Evolutionary conservation across 2,113 vertebrate genomes (phyloP).

Genomic region (Calonectris borealis): DNA sequence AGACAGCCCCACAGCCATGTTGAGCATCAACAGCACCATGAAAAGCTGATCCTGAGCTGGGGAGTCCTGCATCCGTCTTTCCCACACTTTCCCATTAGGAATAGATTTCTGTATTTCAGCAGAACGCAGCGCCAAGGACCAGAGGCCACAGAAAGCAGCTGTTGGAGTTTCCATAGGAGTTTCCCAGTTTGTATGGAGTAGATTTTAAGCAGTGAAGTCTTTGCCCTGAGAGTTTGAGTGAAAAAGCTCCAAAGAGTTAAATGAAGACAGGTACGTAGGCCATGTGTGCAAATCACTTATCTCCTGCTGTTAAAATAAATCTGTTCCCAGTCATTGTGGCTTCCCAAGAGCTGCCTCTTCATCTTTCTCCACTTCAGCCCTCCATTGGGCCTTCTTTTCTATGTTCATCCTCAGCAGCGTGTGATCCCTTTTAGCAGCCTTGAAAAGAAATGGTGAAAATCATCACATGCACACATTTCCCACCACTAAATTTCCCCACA

Average conservation of each 20-base stretch:
- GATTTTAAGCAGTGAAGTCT: neutral
- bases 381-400: constrained; percentile 61
- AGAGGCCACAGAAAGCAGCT: neutral
- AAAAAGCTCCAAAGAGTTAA: neutral
- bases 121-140: neutral
- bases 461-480: neutral
- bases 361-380: neutral
- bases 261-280: neutral
- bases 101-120: neutral
- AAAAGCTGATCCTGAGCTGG: neutral
- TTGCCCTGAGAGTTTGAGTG: neutral
- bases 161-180: neutral
- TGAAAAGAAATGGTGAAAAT: neutral
- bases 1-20: rapidly evolving
- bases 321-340: neutral
- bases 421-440: constrained; percentile 48
- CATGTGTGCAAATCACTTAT: neutral
- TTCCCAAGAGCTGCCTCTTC: neutral
- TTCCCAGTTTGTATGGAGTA: neutral
- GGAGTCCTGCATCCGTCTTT: neutral
- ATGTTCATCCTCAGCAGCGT: neutral
- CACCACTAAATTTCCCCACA: neutral
- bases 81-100: neutral
- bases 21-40: neutral
- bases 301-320: neutral